phyloP scores from a whole-genome alignment of 2,888 invertebrate species.

The Herminia tarsipennalis region DNA sequence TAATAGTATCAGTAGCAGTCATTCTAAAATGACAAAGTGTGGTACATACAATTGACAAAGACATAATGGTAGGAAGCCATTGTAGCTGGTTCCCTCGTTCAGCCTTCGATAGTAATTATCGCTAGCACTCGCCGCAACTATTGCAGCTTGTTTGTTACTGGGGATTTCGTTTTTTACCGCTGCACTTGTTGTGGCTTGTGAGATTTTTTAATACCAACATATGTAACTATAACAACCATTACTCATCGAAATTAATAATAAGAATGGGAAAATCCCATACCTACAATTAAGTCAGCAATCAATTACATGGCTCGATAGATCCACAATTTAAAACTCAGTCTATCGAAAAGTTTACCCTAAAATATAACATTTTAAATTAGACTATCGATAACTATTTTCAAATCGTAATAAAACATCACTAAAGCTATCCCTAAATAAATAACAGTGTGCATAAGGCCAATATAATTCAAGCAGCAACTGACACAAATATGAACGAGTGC shows the following conservation, averaged over 20 bases:
- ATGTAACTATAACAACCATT: not conserved
- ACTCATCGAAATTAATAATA: not conserved
- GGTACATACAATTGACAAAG: constrained; percentile 38
- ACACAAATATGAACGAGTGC: constrained; percentile 43
- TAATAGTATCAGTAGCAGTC: constrained; percentile 8
- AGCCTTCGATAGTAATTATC: constrained; percentile 68
- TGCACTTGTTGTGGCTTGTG: constrained; percentile 12
- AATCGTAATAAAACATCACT: constrained; percentile 4
- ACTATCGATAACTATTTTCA: too few species aligned
- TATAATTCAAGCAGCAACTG: constrained; percentile 33
- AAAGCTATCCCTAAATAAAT: constrained; percentile 21
- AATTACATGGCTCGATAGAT: too few species aligned
- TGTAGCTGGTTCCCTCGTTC: constrained; percentile 63
- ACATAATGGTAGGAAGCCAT: constrained; percentile 62
- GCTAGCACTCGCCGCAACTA: constrained; percentile 43
- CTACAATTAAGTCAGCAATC: too few species aligned
- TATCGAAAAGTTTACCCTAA: too few species aligned
- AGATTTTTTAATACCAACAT: constrained; percentile 3
- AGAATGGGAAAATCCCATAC: too few species aligned
- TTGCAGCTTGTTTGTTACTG: constrained; percentile 35
- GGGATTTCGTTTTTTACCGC: constrained; percentile 46
- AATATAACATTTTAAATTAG: not conserved
- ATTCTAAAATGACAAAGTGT: constrained; percentile 16
- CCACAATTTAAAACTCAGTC: too few species aligned
- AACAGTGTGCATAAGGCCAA: constrained; percentile 30